Conservation (phyloP, 2,113 vertebrate species). For the Arenaria interpres region DNA sequence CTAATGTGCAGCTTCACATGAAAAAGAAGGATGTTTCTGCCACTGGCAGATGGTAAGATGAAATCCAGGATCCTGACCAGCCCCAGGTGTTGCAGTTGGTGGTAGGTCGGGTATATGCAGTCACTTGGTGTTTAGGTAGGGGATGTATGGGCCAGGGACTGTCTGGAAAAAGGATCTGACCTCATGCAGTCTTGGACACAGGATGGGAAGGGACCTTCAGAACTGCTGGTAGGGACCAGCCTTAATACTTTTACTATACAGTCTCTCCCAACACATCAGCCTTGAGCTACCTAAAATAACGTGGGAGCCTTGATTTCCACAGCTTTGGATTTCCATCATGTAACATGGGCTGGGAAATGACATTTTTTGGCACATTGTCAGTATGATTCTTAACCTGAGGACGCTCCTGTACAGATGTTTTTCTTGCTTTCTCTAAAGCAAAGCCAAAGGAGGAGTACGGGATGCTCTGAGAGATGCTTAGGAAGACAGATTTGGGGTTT, state of each 20-base stretch:
- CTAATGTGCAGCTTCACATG: not conserved
- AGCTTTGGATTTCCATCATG: not conserved
- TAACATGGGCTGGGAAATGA: not conserved
- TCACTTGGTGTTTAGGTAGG: not conserved
- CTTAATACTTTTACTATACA: not conserved
- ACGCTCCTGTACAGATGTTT: slow-evolving; percentile 7
- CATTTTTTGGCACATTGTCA: not conserved
- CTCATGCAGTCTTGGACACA: not conserved
- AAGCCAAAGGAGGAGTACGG: slow-evolving; percentile 1
- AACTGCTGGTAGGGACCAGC: not conserved
- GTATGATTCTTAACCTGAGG: not conserved
- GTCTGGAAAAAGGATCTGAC: not conserved
- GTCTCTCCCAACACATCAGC: not conserved
- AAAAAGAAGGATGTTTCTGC: not conserved
- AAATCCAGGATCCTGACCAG: not conserved
- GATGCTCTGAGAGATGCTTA: slow-evolving; percentile 5
- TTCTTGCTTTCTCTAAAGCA: slow-evolving; percentile 7
- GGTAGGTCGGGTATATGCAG: not conserved
- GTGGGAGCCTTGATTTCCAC: not conserved
- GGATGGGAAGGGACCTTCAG: not conserved
- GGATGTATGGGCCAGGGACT: not conserved
- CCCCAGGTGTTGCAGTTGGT: not conserved
- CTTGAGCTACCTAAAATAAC: not conserved
- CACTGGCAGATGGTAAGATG: not conserved
- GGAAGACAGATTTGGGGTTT: slow-evolving; percentile 38